Evolutionary conservation across 1,140 invertebrate genomes (phyloP), one percentile per base, ranked within the genome.

Genomic region (Drosophila guanche): DNA sequence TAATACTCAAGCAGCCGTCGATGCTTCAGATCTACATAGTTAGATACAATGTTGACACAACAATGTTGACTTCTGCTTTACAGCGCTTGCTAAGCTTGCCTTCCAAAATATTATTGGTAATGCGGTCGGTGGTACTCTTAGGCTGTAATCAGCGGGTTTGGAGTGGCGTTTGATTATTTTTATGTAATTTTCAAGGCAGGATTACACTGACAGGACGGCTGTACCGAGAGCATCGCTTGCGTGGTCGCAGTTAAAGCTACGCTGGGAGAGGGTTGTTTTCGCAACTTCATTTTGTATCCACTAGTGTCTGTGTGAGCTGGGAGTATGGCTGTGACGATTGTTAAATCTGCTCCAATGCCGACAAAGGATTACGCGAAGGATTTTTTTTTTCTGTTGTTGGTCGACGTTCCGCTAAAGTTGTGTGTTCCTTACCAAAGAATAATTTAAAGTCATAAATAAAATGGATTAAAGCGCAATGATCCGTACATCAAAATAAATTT

Each of bases 391-490:
- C 67, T 46, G 27, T 57, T 61, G 56, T 47, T 61, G 61, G 68
- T 42, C 65, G 72, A 27, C 57, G 54, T 59, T 58, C 52, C 23
- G 58, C 54, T 42, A 42, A 22, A 25, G 48, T 47, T 37, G 47
- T 42, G 52, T 53, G 37, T 33, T 58, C 50, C 50, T 52, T 69
- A 59, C 71, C 37, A 65, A 69, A 79, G 79, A 63, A 74, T 79
- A 83, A 83, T 79, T 73, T 79, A 69, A 79, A 79, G 63, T 67
- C 69, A 83, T 83, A 83, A 79, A 83, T 83, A 79, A 83, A 76
- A 68, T 73, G 79, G 79, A 83, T 83, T 83, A 83, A 83, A 83
- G 62, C 67, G 52, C 77, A 73, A 76, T 74, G 77, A 79, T 79
- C 74, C 74, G 63, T 62, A 68, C 69, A 72, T 76, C 68, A 69